phyloP scores from a whole-genome alignment of 2,113 vertebrate species.

The Gopherus evgoodei region DNA sequence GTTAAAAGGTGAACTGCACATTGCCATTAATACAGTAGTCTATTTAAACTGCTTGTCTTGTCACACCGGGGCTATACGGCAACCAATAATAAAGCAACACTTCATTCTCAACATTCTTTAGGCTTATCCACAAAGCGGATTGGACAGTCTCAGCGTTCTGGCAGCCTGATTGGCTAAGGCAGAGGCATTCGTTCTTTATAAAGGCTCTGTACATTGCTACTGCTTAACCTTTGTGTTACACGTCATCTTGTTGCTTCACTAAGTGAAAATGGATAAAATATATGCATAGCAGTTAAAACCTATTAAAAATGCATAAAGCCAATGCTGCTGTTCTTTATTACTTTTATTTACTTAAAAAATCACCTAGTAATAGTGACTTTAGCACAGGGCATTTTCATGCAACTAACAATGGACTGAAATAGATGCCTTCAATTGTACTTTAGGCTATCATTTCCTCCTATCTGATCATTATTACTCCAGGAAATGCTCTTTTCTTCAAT shows the following conservation, averaged over 20 bases:
- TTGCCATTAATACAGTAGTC: not conserved
- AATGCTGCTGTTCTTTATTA: not conserved
- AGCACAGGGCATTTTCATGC: slow-evolving; percentile 45
- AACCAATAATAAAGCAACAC: not conserved
- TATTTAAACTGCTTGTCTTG: not conserved
- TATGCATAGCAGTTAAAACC: not conserved
- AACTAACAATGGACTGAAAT: slow-evolving; percentile 63
- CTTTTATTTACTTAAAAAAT: not conserved
- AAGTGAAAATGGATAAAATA: slow-evolving; percentile 25
- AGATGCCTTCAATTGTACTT: slow-evolving; percentile 61
- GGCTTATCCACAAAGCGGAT: slow-evolving; percentile 30
- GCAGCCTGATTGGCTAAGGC: not conserved
- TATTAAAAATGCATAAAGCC: slow-evolving; percentile 20
- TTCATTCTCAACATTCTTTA: not conserved
- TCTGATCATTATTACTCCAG: slow-evolving; percentile 68
- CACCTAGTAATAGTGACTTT: slow-evolving; percentile 44
- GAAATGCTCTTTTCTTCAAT: slow-evolving; percentile 57
- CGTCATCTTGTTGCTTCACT: not conserved
- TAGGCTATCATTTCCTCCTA: slow-evolving; percentile 68
- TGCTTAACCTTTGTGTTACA: not conserved
- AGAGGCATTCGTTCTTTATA: not conserved
- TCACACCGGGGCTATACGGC: not conserved
- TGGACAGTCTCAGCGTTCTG: not conserved
- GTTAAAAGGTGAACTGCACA: not conserved
- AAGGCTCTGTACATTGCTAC: slow-evolving; percentile 19